Conservation (phyloP, 1,140 invertebrate species). For the Ectropis grisescens region DNA sequence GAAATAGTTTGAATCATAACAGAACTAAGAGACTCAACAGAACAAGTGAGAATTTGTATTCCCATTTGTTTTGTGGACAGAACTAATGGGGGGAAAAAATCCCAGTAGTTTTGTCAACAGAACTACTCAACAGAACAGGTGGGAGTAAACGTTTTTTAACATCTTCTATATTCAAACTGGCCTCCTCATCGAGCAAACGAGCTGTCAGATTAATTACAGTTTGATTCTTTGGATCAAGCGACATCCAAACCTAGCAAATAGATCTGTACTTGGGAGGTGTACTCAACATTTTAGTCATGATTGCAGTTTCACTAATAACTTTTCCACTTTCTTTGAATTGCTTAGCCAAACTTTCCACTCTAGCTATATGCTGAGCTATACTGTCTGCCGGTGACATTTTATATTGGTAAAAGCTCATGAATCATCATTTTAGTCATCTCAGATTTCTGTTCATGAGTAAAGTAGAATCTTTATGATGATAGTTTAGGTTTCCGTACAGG, state of each 20-base stretch:
- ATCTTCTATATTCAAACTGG: constrained; percentile 20
- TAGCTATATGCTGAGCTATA: constrained; percentile 38
- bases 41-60: no score
- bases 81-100: no score
- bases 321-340: constrained; percentile 33
- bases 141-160: no score
- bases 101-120: no score
- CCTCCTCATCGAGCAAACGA: constrained; percentile 32
- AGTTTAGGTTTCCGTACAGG: no score
- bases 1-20: no score
- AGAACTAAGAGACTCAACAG: no score
- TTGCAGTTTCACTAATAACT: constrained; percentile 33
- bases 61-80: no score
- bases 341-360: constrained; percentile 34
- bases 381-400: constrained; percentile 26
- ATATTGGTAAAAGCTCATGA: constrained; percentile 41
- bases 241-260: constrained; percentile 34
- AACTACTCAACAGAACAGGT: no score
- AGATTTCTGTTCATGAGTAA: constrained; percentile 30
- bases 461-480: no score
- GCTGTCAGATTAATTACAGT: constrained; percentile 28
- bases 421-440: constrained; percentile 35
- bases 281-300: constrained; percentile 31
- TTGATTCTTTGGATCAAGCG: constrained; percentile 27
- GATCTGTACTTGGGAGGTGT: constrained; percentile 22